Conservation (phyloP, 1,140 invertebrate species). For the Zaprionus taronus region DNA sequence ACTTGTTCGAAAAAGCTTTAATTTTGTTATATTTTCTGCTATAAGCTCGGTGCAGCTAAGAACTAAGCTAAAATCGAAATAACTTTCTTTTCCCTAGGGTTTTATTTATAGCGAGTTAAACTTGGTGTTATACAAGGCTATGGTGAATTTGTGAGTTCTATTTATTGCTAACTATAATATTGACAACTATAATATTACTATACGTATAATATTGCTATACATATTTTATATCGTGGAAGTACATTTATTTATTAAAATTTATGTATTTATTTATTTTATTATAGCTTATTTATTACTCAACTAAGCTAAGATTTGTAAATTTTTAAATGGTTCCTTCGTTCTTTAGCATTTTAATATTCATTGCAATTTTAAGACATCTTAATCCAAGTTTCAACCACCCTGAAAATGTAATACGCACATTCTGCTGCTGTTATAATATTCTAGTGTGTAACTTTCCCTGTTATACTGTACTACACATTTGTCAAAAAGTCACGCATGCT, state of each 20-base stretch:
- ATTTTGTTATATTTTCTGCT: neutral
- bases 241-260: neutral
- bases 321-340: neutral
- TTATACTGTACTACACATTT: constrained; percentile 15
- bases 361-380: neutral
- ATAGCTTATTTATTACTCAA: neutral
- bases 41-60: neutral
- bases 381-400: neutral
- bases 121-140: constrained; percentile 42
- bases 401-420: neutral
- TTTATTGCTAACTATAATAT: neutral
- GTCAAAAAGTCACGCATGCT: too few species aligned
- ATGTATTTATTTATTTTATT: neutral
- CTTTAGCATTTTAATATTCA: neutral
- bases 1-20: neutral
- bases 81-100: neutral
- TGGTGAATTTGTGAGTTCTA: neutral
- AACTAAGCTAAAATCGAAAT: neutral
- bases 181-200: neutral
- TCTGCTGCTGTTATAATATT: neutral
- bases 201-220: neutral
- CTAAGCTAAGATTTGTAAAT: neutral
- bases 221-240: too few species aligned
- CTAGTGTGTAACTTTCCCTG: neutral
- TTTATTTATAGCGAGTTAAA: constrained; percentile 17